Evolutionary conservation across 2,113 vertebrate species (phyloP).

Genomic region (Sphyrna mokarran): DNA sequence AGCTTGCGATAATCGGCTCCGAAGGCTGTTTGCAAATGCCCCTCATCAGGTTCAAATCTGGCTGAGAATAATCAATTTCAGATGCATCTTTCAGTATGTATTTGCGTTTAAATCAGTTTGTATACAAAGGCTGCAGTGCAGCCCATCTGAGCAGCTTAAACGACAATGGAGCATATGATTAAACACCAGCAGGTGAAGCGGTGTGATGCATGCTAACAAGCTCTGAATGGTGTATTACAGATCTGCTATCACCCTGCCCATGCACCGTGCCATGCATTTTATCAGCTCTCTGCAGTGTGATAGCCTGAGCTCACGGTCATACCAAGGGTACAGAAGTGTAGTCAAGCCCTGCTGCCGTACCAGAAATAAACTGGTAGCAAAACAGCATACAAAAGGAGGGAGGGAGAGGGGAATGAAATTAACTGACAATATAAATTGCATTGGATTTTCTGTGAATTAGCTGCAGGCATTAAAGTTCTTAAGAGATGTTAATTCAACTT

Average conservation of each 20-base stretch:
- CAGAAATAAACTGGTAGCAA: conserved; percentile 24
- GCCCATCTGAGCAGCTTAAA: not conserved
- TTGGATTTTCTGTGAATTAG: not conserved
- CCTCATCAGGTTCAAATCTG: not conserved
- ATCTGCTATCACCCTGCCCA: conserved; percentile 35
- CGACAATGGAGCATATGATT: conserved; percentile 12
- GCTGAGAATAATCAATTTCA: conserved; percentile 26
- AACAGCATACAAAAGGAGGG: not conserved
- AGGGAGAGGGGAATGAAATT: not conserved
- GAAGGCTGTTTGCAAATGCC: conserved; percentile 10
- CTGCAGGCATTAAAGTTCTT: conserved; percentile 5
- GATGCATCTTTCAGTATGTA: conserved; percentile 39
- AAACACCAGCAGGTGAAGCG: not conserved
- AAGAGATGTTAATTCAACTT: not conserved
- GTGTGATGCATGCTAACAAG: not conserved
- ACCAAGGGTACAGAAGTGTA: conserved; percentile 38
- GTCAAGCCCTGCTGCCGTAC: not conserved
- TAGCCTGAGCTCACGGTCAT: conserved; percentile 40
- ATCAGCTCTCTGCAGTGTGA: conserved; percentile 39
- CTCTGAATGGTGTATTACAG: not conserved
- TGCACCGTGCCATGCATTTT: conserved; percentile 38
- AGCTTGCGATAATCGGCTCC: not conserved
- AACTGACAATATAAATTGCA: not conserved
- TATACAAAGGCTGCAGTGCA: conserved; percentile 33
- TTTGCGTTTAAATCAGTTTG: conserved; percentile 40